Evolutionary conservation across 2,113 vertebrate species (phyloP), one percentile per base, ranked within the genome.

Genomic region (Equus przewalskii): DNA sequence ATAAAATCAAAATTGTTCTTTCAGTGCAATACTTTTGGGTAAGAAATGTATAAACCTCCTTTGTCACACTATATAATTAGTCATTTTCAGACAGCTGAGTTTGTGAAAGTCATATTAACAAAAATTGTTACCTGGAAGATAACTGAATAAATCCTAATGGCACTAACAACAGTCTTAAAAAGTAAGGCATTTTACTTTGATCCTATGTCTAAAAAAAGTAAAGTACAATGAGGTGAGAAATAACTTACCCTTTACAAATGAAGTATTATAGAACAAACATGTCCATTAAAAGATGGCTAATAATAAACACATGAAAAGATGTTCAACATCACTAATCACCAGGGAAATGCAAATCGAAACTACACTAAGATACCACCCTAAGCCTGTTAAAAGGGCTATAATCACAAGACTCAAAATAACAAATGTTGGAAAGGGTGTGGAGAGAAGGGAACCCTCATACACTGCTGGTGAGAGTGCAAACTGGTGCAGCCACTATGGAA

Each of bases 121-220:
- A 98, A 98, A 98, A 97, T 87, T 96, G 95, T 97, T 98, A 98
- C 94, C 72, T 97, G 87, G 96, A 86, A 97, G 78, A n/a, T 98
- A 98, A 96, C 21, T 95, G 85, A 96, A 97, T 94, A 75, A 75
- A 96, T 97, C 73, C 81, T 98, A 98, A 98, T 84, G 87, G 89
- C 67, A 89, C 26, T 92, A 97, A 86, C 46, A 85, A 78, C 92
- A 98, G 90, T 89, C 62, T 98, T 97, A 97, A 95, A 97, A 94
- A 58, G 94, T 49, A 88, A 95, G 91, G 21, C 16, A 67, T 89
- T 96, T 91, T 58, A 69, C 70, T 96, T 80, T 90, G 46, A 89
- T 91, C 16, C 33, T 95, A 92, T 97, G 72, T 95, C 73, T 96
- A 49, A 91, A 98, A 95, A 95, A 97, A 97, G 44, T 97, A 33